A percentile compares a stretch with the other conserved stretches of the same genome.
These are phyloP conservation scores for Standfussiana lucernea DNA, from an alignment of 2,888 invertebrate species.

Conservation along the genomic window DNA sequence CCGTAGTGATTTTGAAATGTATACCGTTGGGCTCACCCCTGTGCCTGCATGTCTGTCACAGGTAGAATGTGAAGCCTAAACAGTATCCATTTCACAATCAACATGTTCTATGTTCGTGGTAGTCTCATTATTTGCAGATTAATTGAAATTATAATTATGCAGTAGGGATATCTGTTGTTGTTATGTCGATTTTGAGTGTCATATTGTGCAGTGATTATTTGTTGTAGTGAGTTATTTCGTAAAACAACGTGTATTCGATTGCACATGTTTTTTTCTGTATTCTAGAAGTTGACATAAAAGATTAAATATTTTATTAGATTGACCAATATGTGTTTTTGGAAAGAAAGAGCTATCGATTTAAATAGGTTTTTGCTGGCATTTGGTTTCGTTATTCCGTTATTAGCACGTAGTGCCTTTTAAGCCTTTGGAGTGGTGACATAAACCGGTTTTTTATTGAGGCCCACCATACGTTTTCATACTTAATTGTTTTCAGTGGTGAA, in stretches of 20 bases:
- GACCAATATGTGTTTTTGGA: not conserved
- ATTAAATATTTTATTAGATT: not conserved
- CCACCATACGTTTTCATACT: not conserved
- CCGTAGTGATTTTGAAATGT: slow-evolving; percentile 29
- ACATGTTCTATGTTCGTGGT: slow-evolving; percentile 3
- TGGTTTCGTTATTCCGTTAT: not conserved
- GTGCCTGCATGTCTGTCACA: slow-evolving; percentile 13
- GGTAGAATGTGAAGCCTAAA: slow-evolving; percentile 15
- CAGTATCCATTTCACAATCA: slow-evolving; percentile 40
- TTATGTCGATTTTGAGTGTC: not conserved
- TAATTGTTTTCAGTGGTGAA: not conserved
- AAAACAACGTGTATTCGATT: not conserved
- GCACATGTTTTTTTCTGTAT: not conserved
- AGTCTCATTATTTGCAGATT: slow-evolving; percentile 33
- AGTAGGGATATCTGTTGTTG: not conserved
- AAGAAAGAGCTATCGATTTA: not conserved
- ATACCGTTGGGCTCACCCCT: slow-evolving; percentile 13
- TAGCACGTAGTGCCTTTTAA: not conserved
- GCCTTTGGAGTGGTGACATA: not conserved
- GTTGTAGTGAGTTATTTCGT: not conserved
- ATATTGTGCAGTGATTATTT: not conserved
- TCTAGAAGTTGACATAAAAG: not conserved
- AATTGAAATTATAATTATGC: slow-evolving; percentile 20
- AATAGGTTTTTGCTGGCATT: not conserved
- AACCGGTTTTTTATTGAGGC: not conserved